Percentiles rank a stretch among this genome's conserved stretches.
These are phyloP conservation scores for Streblospio benedicti DNA, from an alignment of 1,140 invertebrate species.

Conservation along the genomic window DNA sequence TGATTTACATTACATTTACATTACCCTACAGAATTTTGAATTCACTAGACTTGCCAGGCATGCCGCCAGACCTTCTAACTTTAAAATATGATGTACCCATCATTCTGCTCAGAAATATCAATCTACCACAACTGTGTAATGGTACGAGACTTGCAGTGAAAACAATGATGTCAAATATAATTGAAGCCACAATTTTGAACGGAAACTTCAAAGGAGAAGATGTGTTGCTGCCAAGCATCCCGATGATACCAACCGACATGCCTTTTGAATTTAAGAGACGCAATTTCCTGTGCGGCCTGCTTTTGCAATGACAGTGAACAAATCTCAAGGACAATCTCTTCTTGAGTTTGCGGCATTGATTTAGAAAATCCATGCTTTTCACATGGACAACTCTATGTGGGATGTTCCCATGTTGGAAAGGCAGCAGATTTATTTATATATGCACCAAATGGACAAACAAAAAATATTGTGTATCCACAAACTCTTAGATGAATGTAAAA, in stretches of 20 bases:
- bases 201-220: conserved; percentile 46
- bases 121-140: conserved; percentile 27
- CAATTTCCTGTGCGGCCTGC: conserved; percentile 50
- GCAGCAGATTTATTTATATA: neutral
- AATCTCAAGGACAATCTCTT: conserved; percentile 51
- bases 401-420: conserved; percentile 23
- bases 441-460: neutral
- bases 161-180: conserved; percentile 20
- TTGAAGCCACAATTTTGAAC: conserved; percentile 45
- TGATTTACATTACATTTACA: conserved; percentile 15
- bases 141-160: conserved; percentile 12
- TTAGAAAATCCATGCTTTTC: conserved; percentile 21
- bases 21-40: conserved; percentile 35
- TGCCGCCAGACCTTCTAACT: conserved; percentile 23
- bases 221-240: conserved; percentile 29
- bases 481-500: neutral
- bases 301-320: conserved; percentile 54
- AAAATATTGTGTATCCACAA: neutral
- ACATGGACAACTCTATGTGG: conserved; percentile 36
- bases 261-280: conserved; percentile 44
- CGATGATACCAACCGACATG: conserved; percentile 22
- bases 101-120: conserved; percentile 48
- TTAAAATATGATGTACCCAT: conserved; percentile 33
- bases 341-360: conserved; percentile 26
- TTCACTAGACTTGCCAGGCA: conserved; percentile 26